Evolutionary conservation across 2,888 invertebrate species (phyloP).

Genomic region (Hydropsyche betteni): DNA sequence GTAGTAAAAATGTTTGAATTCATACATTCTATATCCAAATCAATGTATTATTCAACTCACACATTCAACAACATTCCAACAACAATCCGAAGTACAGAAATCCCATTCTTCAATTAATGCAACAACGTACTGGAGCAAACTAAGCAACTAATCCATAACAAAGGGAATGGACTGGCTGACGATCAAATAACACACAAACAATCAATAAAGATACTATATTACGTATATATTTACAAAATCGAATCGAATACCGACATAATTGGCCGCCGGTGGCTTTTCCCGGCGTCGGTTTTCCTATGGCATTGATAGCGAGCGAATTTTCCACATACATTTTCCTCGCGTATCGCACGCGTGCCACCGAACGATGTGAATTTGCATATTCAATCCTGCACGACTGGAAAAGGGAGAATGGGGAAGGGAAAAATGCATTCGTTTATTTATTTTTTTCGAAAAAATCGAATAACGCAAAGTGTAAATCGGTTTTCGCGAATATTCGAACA

Average conservation of each 20-base stretch:
- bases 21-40: too few relatives aligned
- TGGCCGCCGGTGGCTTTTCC: background rate
- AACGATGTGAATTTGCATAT: conserved; percentile 18
- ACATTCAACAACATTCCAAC: too few relatives aligned
- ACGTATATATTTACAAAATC: background rate
- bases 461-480: background rate
- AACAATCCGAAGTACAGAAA: too few relatives aligned
- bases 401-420: too few relatives aligned
- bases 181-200: too few relatives aligned
- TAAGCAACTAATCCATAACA: too few relatives aligned
- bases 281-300: background rate
- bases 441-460: conserved; percentile 18
- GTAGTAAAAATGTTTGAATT: too few relatives aligned
- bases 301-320: conserved; percentile 15
- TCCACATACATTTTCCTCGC: conserved; percentile 4
- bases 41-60: too few relatives aligned
- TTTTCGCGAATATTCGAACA: background rate
- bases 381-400: conserved; percentile 6
- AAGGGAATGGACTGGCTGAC: too few relatives aligned
- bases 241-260: background rate
- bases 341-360: conserved; percentile 3
- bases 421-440: background rate
- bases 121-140: too few relatives aligned
- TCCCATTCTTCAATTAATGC: too few relatives aligned
- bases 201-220: background rate